Percentiles rank a stretch among this genome's conserved stretches.
Conservation (phyloP, 1,140 invertebrate genomes). For the Hylaeus volcanicus region DNA sequence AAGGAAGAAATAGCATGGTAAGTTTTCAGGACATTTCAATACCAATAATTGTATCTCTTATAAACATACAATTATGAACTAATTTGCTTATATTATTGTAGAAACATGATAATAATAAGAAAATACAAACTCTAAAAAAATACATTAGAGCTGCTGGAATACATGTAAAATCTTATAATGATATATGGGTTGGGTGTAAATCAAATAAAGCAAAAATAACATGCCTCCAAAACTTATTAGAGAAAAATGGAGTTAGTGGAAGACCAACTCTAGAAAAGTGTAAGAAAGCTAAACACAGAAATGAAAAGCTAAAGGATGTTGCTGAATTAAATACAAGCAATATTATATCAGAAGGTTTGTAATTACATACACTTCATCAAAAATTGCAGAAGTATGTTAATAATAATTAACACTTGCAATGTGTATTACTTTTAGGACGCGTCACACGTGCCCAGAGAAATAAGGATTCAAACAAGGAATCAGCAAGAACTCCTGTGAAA, state of each 20-base stretch:
- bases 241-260: constrained; percentile 69
- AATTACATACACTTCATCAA: background rate
- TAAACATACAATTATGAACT: background rate
- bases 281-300: constrained; percentile 67
- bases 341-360: constrained; percentile 73
- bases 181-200: constrained; percentile 69
- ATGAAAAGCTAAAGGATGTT: constrained; percentile 63
- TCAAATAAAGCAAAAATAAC: constrained; percentile 65
- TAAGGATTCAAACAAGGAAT: constrained; percentile 39
- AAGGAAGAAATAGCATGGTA: constrained; percentile 48
- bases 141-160: constrained; percentile 72
- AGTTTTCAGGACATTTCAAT: constrained; percentile 19
- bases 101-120: constrained; percentile 45
- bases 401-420: constrained; percentile 13
- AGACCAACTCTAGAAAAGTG: constrained; percentile 74
- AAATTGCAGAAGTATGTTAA: background rate
- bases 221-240: constrained; percentile 67
- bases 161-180: constrained; percentile 66
- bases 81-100: constrained; percentile 27
- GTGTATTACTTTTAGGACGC: constrained; percentile 65
- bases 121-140: constrained; percentile 69
- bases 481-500: constrained; percentile 44
- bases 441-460: constrained; percentile 68
- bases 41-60: constrained; percentile 3
- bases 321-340: constrained; percentile 66